Conservation (phyloP, 2,888 invertebrate species). For the Cactoblastis cactorum region DNA sequence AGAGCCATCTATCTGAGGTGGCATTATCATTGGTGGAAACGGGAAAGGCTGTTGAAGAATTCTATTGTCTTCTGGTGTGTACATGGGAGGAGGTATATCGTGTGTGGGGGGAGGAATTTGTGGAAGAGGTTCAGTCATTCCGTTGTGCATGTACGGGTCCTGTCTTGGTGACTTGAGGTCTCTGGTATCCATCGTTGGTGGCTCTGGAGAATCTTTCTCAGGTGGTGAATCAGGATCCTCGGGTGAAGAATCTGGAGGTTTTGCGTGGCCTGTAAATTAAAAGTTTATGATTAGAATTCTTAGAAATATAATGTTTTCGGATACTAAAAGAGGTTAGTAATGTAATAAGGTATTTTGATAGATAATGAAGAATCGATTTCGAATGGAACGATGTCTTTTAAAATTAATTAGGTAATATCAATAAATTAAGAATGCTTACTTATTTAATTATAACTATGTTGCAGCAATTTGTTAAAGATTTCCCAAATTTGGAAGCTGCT, state of each 20-base stretch:
- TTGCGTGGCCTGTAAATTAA: constrained; percentile 54
- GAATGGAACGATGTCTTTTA: too few relatives aligned
- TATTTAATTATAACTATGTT: too few relatives aligned
- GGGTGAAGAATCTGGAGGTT: constrained; percentile 68
- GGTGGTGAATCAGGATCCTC: constrained; percentile 63
- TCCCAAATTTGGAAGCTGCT: too few relatives aligned
- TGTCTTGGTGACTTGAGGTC: constrained; percentile 59
- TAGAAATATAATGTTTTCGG: too few relatives aligned
- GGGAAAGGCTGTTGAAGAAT: constrained; percentile 57
- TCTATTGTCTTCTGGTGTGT: constrained; percentile 52
- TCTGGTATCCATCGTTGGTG: constrained; percentile 47
- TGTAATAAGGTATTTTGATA: too few relatives aligned
- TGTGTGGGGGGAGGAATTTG: constrained; percentile 40
- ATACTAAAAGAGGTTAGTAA: too few relatives aligned
- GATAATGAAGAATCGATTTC: too few relatives aligned
- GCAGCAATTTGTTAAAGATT: too few relatives aligned
- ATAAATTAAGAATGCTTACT: too few relatives aligned
- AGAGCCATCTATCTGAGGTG: constrained; percentile 45
- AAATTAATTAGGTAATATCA: too few relatives aligned
- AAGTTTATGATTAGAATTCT: not conserved
- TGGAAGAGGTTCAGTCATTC: constrained; percentile 40
- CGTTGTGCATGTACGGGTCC: constrained; percentile 56
- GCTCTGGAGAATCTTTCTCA: constrained; percentile 64
- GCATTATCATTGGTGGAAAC: constrained; percentile 58
- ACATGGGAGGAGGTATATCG: constrained; percentile 54